Percentiles rank a stretch among this genome's conserved stretches.
Conservation (phyloP, 2,113 vertebrate species). For the Tyrannus savana region DNA sequence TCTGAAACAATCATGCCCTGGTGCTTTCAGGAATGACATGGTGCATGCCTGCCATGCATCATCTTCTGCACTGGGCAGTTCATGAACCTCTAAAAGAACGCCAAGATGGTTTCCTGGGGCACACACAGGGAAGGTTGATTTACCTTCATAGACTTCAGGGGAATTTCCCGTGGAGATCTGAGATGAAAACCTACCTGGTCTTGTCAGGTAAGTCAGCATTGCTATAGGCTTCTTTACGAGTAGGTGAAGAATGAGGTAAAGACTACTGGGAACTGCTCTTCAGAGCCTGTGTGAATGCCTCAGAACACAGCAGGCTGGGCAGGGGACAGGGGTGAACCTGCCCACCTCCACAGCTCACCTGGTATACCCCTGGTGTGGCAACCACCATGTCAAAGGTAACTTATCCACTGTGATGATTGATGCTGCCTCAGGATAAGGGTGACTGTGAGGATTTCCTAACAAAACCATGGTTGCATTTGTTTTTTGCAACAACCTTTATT, state of each 20-base stretch:
- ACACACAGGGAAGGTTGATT: neutral
- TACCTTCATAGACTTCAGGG: neutral
- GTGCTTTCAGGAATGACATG: neutral
- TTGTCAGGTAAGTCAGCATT: neutral
- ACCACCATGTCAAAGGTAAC: neutral
- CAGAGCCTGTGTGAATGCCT: neutral
- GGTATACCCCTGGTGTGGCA: neutral
- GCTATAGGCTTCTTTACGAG: neutral
- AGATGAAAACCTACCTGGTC: neutral
- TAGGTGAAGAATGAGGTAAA: neutral
- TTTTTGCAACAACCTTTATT: constrained; percentile 46
- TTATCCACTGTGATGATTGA: neutral
- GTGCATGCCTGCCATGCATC: neutral
- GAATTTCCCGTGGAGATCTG: neutral
- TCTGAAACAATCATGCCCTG: neutral
- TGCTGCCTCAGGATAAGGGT: neutral
- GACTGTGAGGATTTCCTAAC: neutral
- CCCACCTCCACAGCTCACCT: neutral
- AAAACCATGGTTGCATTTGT: neutral
- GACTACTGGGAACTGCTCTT: neutral
- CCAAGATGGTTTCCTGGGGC: neutral
- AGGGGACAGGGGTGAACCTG: neutral
- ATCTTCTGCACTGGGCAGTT: neutral
- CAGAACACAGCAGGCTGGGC: neutral
- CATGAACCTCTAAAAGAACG: neutral